These are phyloP conservation scores for Rhaphigaster nebulosa DNA, from an alignment of 2,888 invertebrate genomes.

Conservation along the genomic window DNA sequence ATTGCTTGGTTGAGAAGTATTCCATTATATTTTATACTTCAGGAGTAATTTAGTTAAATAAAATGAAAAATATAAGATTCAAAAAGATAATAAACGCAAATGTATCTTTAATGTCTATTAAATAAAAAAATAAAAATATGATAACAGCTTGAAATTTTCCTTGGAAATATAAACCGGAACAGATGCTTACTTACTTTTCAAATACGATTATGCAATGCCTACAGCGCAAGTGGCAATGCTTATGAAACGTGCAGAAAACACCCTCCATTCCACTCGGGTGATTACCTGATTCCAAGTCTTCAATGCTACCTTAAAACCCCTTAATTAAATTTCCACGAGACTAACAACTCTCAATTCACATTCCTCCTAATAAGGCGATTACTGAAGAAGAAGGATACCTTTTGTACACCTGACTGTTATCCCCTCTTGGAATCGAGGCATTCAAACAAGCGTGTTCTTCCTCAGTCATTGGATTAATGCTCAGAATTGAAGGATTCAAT, in stretches of 20 bases:
- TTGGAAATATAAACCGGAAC: neutral
- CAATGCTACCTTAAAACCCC: conserved; percentile 3
- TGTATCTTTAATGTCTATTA: too few relatives aligned
- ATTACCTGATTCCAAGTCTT: neutral
- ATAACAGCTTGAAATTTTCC: too few relatives aligned
- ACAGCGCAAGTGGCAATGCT: neutral
- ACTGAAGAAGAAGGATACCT: conserved; percentile 18
- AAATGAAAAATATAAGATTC: too few relatives aligned
- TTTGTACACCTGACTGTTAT: neutral
- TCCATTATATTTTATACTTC: too few relatives aligned
- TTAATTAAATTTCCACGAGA: conserved; percentile 20
- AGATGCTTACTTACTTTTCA: neutral
- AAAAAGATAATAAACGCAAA: too few relatives aligned
- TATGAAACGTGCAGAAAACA: neutral
- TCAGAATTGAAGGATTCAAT: neutral
- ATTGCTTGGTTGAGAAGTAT: too few relatives aligned
- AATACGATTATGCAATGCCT: neutral
- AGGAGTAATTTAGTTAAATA: too few relatives aligned
- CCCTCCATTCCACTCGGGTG: neutral
- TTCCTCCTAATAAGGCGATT: conserved; percentile 32
- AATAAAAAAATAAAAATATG: too few relatives aligned
- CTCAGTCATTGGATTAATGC: neutral
- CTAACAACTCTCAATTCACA: conserved; percentile 34
- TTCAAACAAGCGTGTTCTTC: neutral
- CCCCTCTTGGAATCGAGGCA: neutral